Base-by-base conservation (phyloP, 2,113 vertebrate species). In the Ochotona curzoniae region DNA sequence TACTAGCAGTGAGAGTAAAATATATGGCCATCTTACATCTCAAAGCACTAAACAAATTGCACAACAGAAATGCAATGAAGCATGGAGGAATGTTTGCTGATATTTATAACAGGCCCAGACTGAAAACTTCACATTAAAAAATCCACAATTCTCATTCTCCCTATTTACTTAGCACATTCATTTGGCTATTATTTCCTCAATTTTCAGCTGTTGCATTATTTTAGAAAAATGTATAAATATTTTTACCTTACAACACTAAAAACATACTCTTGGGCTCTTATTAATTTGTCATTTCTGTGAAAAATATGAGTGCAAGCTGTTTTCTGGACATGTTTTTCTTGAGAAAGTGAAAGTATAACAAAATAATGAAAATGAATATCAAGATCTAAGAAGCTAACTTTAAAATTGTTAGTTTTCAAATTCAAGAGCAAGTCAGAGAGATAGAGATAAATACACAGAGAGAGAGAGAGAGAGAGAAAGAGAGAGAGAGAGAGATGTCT, bases 21-120 rank as follows among this genome's bases (percentile, higher is more conserved):
- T 97, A 97, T 92, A 95, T 81, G 95, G 60, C 93, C 94, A 83
- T 94, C 95, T 97, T 67, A 69, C 96, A 95, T 97, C 94, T 96
- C 74, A 79, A 92, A 97, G 93, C 90, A 92, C 96, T 85, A 92
- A 97, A 97, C 91, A 97, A 96, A 97, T 96, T 88, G 96, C 74
- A 93, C 74, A 28, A 87, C 80, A 89, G 82, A 73, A 95, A 83
- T 67, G 80, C 51, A 35, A 70, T 26, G 88, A 97, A 97, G 81
- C 93, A 23, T 44, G 35, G 51, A 69, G 94, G 81, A 97, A 70
- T 69, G 57, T 91, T 97, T 32, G 30, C 96, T 97, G 93, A 30
- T 97, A 95, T 97, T 98, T 98, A 89, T 96, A 97, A 96, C 90
- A 78, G 38, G 79, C 92, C 93, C 57, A 76, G 80, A 92, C 94